Base-by-base conservation (phyloP, 2,888 invertebrate genomes). In the Aquatica leii region DNA sequence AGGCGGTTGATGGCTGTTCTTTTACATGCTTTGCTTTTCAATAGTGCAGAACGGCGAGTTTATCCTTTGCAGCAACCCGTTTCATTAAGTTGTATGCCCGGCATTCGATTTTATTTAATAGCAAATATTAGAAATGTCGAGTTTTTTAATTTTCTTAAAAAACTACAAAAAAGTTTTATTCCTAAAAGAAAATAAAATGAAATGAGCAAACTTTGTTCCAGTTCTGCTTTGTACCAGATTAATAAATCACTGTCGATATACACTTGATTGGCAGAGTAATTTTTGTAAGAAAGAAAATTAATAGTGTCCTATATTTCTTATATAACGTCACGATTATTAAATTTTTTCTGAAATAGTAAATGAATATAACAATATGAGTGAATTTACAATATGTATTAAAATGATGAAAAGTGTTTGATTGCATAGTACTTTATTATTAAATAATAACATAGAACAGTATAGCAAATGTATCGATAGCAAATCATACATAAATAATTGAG, bases 1-100 rank as follows among this genome's bases (percentile, higher is more conserved):
- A 70, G 69, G 71, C 76, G 74, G 71, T 68, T 73, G 76, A 75
- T 74, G 74, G 75, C 71, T 74, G 73, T 72, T 73, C 72, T 73
- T 75, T 76, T 73, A 73, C 76, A 75, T 75, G 75, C 75, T 66
- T 65, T 68, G 74, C 72, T 75, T 73, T 74, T 72, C 74, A 74
- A 73, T 74, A 73, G 71, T 69, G 63, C 69, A 62, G 51, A 59
- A 61, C 58, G 65, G 56, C 65, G 65, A 65, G 62, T 61, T 62
- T 65, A 61, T 58, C 59, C 59, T 65, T 59, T 65, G 55, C 62
- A 59, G 62, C 65, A 62, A 59, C 59, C 62, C 65, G 62, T 65
- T 65, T 65, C 65, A 65, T 65, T 65, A 65, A 65, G 65, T 53
- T 62, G 60, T 57, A 55, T 64, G 56, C 59, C 49, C 51, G 24